Evolutionary conservation across 2,113 vertebrate genomes (phyloP), one percentile per base, ranked within the genome.

Genomic region (Gadus chalcogrammus): DNA sequence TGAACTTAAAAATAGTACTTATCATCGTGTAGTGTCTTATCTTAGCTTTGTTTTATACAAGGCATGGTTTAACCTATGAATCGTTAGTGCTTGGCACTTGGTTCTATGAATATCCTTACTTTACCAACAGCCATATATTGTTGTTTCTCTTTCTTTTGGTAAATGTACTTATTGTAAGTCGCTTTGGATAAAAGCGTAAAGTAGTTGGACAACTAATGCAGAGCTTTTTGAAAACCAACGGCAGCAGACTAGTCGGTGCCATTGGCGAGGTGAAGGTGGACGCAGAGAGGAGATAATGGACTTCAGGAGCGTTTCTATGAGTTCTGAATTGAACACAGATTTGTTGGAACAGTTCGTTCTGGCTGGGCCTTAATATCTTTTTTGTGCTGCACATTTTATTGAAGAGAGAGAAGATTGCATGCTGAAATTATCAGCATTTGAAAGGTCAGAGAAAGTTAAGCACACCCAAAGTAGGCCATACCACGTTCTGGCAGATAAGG

Each of bases 361-460:
- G 42, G 42, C 76, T 53, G 74, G 42, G 82, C 78, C 75, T 72
- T 71, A 87, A 90, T 89, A 83, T 89, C 76, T 86, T 85, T 87
- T 48, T 48, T 89, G 80, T 90, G 90, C 79, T 82, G 71, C 42
- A 77, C 78, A 70, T 87, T 81, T 59, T 82, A 85, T 83, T 90
- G 87, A 90, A 20, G 64, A 80, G 75, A 80, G 74, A 82, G 76
- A 64, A 85, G 76, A 87, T 86, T 88, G 86, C 80, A 82, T 77
- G 76, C 79, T 80, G 75, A 87, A 90, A 88, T 91, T 87, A 92
- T 92, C 89, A 86, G 82, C 69, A 76, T 80, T 80, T 65, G 70
- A 90, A 92, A 89, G 90, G 88, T 87, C 86, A 85, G 72, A 53
- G 73, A 85, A 89, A 91, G 89, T 89, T 87, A 90, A 88, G 83